phyloP scores from a whole-genome alignment of 2,113 vertebrate genomes.

The Megaleporinus macrocephalus region DNA sequence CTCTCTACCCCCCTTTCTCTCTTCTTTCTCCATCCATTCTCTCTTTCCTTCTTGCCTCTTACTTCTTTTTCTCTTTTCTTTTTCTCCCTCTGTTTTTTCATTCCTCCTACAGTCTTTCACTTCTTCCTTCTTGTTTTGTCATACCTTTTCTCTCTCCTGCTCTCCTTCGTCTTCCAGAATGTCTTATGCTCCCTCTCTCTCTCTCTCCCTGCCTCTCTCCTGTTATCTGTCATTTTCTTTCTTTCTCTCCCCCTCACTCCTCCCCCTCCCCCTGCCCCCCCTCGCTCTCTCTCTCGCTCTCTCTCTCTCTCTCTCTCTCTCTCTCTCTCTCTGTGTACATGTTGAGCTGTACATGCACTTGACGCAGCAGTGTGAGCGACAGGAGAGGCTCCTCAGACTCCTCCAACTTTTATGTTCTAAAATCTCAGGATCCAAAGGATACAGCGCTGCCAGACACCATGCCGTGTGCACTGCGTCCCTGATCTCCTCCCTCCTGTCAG shows the following conservation, averaged over 20 bases:
- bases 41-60: neutral
- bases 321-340: conserved; percentile 16
- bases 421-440: conserved; percentile 39
- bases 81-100: too few relatives aligned
- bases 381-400: conserved; percentile 15
- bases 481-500: conserved; percentile 37
- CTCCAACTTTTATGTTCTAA: conserved; percentile 26
- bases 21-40: neutral
- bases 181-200: too few relatives aligned
- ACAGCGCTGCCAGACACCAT: conserved; percentile 38
- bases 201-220: too few relatives aligned
- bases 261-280: neutral
- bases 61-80: too few relatives aligned
- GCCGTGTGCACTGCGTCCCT: conserved; percentile 40
- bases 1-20: neutral
- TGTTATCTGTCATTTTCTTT: too few relatives aligned
- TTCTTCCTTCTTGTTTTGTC: too few relatives aligned
- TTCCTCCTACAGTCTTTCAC: neutral
- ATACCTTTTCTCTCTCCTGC: too few relatives aligned
- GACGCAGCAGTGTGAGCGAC: conserved; percentile 10
- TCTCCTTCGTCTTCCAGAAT: too few relatives aligned
- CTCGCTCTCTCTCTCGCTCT: conserved; percentile 23
- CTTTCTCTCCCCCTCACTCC: too few relatives aligned
- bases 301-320: conserved; percentile 16
- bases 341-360: conserved; percentile 39